Percentiles rank a stretch among this genome's conserved stretches.
phyloP scores from a whole-genome alignment of 2,888 invertebrate species.

The Abrostola tripartita region DNA sequence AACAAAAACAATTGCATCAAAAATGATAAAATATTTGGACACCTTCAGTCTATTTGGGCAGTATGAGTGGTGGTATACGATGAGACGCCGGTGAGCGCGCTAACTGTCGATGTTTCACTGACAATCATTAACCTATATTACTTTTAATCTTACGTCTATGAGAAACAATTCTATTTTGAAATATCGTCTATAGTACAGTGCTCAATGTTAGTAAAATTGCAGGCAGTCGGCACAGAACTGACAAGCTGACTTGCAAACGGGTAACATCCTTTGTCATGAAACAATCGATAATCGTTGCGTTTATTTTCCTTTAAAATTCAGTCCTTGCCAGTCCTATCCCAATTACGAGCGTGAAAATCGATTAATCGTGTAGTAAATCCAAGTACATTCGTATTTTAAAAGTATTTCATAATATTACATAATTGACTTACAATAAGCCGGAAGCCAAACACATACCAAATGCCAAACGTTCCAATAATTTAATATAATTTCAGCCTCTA shows the following conservation, averaged over 20 bases:
- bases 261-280: neutral
- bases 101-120: conserved; percentile 50
- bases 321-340: neutral
- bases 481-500: conserved; percentile 67
- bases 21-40: conserved; percentile 84
- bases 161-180: conserved; percentile 52
- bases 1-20: conserved; percentile 83
- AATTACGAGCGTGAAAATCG: conserved; percentile 19
- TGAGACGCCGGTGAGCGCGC: conserved; percentile 54
- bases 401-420: conserved; percentile 37
- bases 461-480: conserved; percentile 71
- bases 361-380: conserved; percentile 33
- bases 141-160: conserved; percentile 61
- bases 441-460: conserved; percentile 64
- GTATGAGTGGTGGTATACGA: conserved; percentile 68
- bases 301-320: neutral
- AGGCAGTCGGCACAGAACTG: conserved; percentile 15
- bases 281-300: conserved; percentile 2
- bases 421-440: conserved; percentile 44
- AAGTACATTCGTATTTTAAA: conserved; percentile 19
- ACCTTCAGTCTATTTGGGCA: conserved; percentile 86
- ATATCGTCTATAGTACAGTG: conserved; percentile 57
- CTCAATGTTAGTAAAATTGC: conserved; percentile 38
- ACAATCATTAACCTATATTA: conserved; percentile 62
- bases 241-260: neutral